A percentile compares a stretch with the other conserved stretches of the same genome.
These are phyloP conservation scores for Automeris io DNA, from an alignment of 2,888 invertebrate species.

Conservation along the genomic window DNA sequence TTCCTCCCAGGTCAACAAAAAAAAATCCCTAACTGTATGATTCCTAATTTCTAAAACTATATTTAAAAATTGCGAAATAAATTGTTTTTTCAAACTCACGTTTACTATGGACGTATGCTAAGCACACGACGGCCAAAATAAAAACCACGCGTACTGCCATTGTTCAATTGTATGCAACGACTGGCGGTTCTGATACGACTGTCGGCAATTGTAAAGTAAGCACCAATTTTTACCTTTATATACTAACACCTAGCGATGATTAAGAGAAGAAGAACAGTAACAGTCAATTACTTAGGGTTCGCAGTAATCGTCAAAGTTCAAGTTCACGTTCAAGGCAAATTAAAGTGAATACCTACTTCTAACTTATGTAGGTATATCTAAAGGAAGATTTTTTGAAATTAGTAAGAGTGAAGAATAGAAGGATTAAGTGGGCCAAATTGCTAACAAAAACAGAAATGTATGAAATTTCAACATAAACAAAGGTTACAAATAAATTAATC, in stretches of 20 bases:
- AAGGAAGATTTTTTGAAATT: too few species aligned
- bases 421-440: too few species aligned
- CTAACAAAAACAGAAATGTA: not conserved
- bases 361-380: too few species aligned
- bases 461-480: not conserved
- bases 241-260: slow-evolving; percentile 6
- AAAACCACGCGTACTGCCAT: slow-evolving; percentile 37
- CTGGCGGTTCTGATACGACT: slow-evolving; percentile 15
- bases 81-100: slow-evolving; percentile 25
- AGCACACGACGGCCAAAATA: slow-evolving; percentile 27
- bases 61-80: not conserved
- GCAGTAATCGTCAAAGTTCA: too few species aligned
- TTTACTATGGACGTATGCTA: slow-evolving; percentile 25
- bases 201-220: slow-evolving; percentile 16
- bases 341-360: too few species aligned
- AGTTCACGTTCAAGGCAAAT: too few species aligned
- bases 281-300: too few species aligned
- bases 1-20: too few species aligned
- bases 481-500: too few species aligned
- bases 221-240: slow-evolving; percentile 12
- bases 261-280: slow-evolving; percentile 6
- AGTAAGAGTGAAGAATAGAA: too few species aligned
- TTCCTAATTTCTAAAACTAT: not conserved
- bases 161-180: slow-evolving; percentile 20
- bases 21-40: too few species aligned